phyloP scores from a whole-genome alignment of 2,113 vertebrate species.

The Takifugu bimaculatus region DNA sequence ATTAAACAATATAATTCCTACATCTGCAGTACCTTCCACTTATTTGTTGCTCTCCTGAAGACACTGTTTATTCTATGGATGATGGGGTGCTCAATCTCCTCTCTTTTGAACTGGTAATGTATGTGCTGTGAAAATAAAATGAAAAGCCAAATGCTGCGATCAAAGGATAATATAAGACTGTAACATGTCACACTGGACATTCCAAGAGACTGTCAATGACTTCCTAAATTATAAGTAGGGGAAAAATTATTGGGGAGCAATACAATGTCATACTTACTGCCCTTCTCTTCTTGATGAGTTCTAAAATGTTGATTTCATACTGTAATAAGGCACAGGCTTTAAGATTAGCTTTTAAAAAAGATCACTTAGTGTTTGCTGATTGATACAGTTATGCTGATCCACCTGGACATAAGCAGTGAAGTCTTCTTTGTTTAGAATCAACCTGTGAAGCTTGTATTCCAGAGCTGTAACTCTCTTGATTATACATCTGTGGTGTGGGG shows the following conservation, averaged over 20 bases:
- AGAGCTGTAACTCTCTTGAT: conserved; percentile 87
- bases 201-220: too few species aligned
- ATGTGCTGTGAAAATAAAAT: conserved; percentile 74
- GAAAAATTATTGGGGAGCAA: not conserved
- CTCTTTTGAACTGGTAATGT: conserved; percentile 87
- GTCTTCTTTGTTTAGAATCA: conserved; percentile 84
- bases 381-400: not conserved
- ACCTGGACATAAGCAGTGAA: conserved; percentile 93
- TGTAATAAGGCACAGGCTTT: conserved; percentile 47
- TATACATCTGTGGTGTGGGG: conserved; percentile 76
- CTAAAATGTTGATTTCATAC: conserved; percentile 94
- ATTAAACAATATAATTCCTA: not conserved
- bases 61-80: conserved; percentile 82
- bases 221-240: not conserved
- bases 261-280: conserved; percentile 73
- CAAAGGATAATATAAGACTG: too few species aligned
- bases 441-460: conserved; percentile 89
- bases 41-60: conserved; percentile 85
- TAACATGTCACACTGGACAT: too few species aligned
- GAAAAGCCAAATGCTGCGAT: not conserved
- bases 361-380: not conserved
- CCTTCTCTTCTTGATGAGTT: conserved; percentile 91
- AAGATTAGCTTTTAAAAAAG: not conserved
- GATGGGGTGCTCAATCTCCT: conserved; percentile 90
- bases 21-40: conserved; percentile 86